Conservation (phyloP, 2,113 vertebrate genomes). For the Cervus canadensis region DNA sequence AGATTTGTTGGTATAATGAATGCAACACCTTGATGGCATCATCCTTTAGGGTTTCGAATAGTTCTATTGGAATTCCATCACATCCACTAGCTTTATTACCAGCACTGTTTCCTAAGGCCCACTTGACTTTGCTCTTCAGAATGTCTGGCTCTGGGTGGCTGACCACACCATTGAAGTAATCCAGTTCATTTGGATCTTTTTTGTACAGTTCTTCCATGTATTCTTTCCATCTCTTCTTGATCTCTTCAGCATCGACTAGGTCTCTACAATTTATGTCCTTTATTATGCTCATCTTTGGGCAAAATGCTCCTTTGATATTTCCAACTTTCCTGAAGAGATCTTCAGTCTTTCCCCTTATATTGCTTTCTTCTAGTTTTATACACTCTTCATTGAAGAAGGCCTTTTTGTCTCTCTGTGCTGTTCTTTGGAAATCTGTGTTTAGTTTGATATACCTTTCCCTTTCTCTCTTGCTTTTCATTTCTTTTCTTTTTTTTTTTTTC, state of each 20-base stretch:
- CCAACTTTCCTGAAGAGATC: neutral
- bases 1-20: neutral
- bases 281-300: neutral
- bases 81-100: neutral
- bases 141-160: neutral
- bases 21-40: neutral
- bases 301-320: neutral
- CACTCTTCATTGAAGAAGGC: neutral
- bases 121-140: neutral
- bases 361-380: neutral
- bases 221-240: neutral
- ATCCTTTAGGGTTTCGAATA: neutral
- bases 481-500: neutral
- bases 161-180: neutral
- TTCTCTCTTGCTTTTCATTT: neutral
- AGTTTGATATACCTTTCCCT: neutral
- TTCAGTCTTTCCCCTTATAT: neutral
- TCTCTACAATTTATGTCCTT: neutral
- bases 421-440: neutral
- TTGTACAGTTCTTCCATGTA: neutral
- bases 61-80: neutral
- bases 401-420: neutral
- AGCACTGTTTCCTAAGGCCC: neutral
- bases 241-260: neutral
- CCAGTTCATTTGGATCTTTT: neutral